Percentiles rank a stretch among this genome's conserved stretches.
Evolutionary conservation across 92 coral and sea anemone species (phyloP).

Genomic region (Epizoanthus fatuus): DNA sequence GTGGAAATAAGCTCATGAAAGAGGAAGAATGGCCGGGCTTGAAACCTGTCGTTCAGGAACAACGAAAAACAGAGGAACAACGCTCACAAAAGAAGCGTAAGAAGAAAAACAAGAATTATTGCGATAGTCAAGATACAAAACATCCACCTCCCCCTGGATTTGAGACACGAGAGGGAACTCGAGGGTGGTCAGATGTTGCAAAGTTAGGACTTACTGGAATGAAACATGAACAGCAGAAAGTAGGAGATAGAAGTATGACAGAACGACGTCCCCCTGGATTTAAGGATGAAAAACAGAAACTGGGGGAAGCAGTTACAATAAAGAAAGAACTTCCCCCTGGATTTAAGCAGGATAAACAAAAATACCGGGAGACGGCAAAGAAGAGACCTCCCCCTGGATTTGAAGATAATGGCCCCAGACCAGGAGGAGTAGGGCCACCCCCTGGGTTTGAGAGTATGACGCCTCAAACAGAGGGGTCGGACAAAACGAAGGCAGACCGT

Average conservation of each 20-base stretch:
- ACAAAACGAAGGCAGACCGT: too few species aligned
- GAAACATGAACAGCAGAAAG: neutral
- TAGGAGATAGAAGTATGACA: neutral
- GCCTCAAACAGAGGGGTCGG: neutral
- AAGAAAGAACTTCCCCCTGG: neutral
- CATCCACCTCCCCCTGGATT: neutral
- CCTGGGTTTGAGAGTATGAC: slow-evolving; percentile 1
- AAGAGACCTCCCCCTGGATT: slow-evolving; percentile 3
- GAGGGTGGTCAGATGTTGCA: slow-evolving; percentile 17
- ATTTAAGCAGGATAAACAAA: neutral
- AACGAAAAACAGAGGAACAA: neutral
- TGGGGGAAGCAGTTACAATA: neutral
- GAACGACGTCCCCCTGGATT: neutral
- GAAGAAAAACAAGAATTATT: neutral
- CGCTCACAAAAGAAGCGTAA: neutral
- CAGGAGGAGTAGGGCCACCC: neutral
- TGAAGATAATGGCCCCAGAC: neutral
- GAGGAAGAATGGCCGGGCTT: slow-evolving; percentile 9
- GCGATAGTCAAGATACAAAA: neutral
- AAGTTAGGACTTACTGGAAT: neutral
- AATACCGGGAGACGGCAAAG: neutral
- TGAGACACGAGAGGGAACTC: neutral
- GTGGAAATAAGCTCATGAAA: neutral
- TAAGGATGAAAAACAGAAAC: neutral
- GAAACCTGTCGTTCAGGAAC: neutral